Percentiles rank a stretch among this genome's conserved stretches.
phyloP scores from a whole-genome alignment of 2,113 vertebrate genomes.

The Pseudorhombus dupliciocellatus region DNA sequence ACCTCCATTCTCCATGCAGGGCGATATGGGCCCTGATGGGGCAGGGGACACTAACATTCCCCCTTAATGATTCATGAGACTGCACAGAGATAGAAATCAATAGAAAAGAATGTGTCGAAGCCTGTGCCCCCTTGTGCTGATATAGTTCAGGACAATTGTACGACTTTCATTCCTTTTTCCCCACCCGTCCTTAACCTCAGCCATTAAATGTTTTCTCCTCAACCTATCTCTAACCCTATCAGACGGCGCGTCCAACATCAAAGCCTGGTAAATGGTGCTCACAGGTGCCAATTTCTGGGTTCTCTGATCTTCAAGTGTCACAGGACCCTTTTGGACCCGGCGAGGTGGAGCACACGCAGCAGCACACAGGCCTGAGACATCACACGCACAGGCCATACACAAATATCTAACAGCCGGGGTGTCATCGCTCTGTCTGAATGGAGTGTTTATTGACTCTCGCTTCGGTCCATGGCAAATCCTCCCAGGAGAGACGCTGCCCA shows the following conservation, averaged over 20 bases:
- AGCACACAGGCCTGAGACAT: background rate
- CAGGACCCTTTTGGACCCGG: constrained; percentile 36
- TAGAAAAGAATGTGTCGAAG: constrained; percentile 22
- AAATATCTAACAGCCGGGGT: constrained; percentile 19
- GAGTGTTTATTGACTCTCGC: constrained; percentile 60
- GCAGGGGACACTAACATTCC: constrained; percentile 56
- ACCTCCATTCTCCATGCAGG: constrained; percentile 44
- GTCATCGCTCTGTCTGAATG: constrained; percentile 43
- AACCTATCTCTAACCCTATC: constrained; percentile 41
- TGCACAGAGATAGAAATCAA: constrained; percentile 61
- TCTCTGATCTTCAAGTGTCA: constrained; percentile 59
- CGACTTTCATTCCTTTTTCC: constrained; percentile 49
- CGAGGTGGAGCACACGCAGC: constrained; percentile 13
- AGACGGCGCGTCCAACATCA: constrained; percentile 28
- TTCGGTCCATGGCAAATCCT: constrained; percentile 49
- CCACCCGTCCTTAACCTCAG: constrained; percentile 51
- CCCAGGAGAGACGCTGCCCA: constrained; percentile 45
- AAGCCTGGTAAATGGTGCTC: constrained; percentile 47
- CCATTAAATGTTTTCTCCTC: constrained; percentile 46
- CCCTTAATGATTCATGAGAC: constrained; percentile 47
- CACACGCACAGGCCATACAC: constrained; percentile 8
- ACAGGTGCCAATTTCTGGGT: constrained; percentile 51
- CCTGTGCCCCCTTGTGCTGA: background rate
- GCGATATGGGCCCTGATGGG: constrained; percentile 40
- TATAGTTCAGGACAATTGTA: constrained; percentile 37